A percentile compares a stretch with the other conserved stretches of the same genome.
Evolutionary conservation across 2,888 invertebrate species (phyloP).

Genomic region (Drosophila acutilabella): DNA sequence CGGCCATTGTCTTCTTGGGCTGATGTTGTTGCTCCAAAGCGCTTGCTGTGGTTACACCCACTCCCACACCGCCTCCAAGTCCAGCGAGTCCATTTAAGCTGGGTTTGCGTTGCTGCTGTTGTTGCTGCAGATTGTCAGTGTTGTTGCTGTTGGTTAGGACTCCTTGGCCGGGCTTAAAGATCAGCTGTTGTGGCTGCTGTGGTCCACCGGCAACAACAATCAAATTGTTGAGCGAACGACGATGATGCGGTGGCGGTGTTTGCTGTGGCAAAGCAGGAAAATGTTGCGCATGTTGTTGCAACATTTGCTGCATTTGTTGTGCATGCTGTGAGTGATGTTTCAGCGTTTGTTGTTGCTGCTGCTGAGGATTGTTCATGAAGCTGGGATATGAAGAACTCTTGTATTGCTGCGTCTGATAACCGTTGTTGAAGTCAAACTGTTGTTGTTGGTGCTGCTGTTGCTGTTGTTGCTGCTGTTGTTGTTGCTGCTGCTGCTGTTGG

Average conservation of each 20-base stretch:
- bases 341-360: constrained; percentile 55
- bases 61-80: constrained; percentile 24
- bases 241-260: constrained; percentile 76
- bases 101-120: constrained; percentile 48
- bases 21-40: constrained; percentile 47
- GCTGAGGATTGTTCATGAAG: constrained; percentile 78
- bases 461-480: constrained; percentile 53
- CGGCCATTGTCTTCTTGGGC: constrained; percentile 82
- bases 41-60: background rate
- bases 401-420: constrained; percentile 77
- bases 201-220: constrained; percentile 82
- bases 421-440: constrained; percentile 69
- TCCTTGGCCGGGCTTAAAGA: constrained; percentile 82
- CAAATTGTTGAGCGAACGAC: constrained; percentile 84
- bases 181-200: constrained; percentile 81
- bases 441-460: constrained; percentile 37
- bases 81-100: constrained; percentile 62
- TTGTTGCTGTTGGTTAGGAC: constrained; percentile 66
- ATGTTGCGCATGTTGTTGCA: constrained; percentile 76
- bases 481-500: constrained; percentile 65
- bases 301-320: constrained; percentile 72
- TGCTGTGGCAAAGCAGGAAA: constrained; percentile 79
- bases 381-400: constrained; percentile 84
- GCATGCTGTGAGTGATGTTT: constrained; percentile 63
- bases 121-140: constrained; percentile 57